phyloP scores from a whole-genome alignment of 1,140 invertebrate species.

The Macrobrachium nipponense region DNA sequence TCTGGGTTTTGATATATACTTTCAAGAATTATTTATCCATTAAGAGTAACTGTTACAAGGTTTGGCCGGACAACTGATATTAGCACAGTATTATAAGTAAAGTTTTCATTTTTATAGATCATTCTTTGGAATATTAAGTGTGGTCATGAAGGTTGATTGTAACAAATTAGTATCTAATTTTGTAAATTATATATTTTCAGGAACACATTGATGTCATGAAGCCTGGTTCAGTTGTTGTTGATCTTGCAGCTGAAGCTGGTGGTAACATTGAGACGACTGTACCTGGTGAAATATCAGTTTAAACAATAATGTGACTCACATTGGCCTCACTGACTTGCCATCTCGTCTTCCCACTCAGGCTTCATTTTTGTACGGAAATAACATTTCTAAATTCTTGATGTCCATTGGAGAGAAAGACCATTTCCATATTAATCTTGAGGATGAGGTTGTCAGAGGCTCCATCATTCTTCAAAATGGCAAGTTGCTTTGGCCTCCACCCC shows the following conservation, averaged over 20 bases:
- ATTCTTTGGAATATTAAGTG: not conserved
- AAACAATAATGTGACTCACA: constrained; percentile 85
- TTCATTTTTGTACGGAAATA: constrained; percentile 89
- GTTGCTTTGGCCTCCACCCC: constrained; percentile 83
- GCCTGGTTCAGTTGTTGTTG: constrained; percentile 89
- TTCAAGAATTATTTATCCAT: too few relatives aligned
- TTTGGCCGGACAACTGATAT: too few relatives aligned
- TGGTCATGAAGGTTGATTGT: too few relatives aligned
- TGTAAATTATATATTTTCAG: constrained; percentile 68
- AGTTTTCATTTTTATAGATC: too few relatives aligned
- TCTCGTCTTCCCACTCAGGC: constrained; percentile 87
- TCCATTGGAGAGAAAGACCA: constrained; percentile 82
- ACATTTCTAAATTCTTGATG: constrained; percentile 88
- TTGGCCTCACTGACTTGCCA: constrained; percentile 88
- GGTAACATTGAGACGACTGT: constrained; percentile 88
- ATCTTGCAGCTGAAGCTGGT: constrained; percentile 89
- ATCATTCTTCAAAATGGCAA: constrained; percentile 83
- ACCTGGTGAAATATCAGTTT: constrained; percentile 81
- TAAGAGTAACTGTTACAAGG: too few relatives aligned
- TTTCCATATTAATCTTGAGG: constrained; percentile 83
- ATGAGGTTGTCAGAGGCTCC: constrained; percentile 87
- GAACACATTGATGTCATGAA: constrained; percentile 88
- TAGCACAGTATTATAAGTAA: not conserved
- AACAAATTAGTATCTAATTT: not conserved
- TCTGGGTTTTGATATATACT: too few relatives aligned